These are phyloP conservation scores for Eciton burchellii DNA, from an alignment of 1,140 invertebrate genomes.

Conservation along the genomic window DNA sequence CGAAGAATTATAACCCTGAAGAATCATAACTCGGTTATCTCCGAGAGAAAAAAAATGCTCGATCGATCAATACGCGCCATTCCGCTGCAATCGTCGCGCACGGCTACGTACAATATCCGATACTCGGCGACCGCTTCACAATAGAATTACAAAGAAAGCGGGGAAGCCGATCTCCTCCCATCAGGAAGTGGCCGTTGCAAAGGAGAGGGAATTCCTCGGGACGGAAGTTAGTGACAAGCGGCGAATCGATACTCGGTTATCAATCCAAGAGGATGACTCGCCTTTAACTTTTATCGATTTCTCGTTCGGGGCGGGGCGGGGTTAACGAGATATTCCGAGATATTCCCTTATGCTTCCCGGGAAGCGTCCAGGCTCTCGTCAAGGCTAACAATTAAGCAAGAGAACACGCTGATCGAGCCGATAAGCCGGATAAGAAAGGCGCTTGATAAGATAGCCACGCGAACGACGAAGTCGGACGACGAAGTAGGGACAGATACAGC, in stretches of 20 bases:
- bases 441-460: not conserved
- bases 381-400: constrained; percentile 8
- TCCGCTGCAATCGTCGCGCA: constrained; percentile 10
- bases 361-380: not conserved
- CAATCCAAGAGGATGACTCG: not conserved
- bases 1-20: constrained; percentile 33
- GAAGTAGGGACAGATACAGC: not conserved
- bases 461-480: not conserved
- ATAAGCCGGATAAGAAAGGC: not conserved
- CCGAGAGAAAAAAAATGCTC: constrained; percentile 17
- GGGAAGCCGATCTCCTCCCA: constrained; percentile 33
- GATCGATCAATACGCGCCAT: constrained; percentile 19
- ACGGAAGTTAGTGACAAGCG: constrained; percentile 20
- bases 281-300: constrained; percentile 41
- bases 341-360: not conserved
- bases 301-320: not conserved
- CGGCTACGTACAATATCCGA: constrained; percentile 33
- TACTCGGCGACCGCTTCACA: constrained; percentile 10
- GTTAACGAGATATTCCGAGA: constrained; percentile 12
- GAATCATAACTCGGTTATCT: constrained; percentile 16
- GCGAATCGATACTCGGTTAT: constrained; percentile 4
- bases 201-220: constrained; percentile 23
- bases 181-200: not conserved
- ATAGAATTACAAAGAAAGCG: constrained; percentile 57
- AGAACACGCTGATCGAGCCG: not conserved